These are phyloP conservation scores for Lamprologus sp. DNA, from an alignment of 2,113 vertebrate species.

Conservation along the genomic window DNA sequence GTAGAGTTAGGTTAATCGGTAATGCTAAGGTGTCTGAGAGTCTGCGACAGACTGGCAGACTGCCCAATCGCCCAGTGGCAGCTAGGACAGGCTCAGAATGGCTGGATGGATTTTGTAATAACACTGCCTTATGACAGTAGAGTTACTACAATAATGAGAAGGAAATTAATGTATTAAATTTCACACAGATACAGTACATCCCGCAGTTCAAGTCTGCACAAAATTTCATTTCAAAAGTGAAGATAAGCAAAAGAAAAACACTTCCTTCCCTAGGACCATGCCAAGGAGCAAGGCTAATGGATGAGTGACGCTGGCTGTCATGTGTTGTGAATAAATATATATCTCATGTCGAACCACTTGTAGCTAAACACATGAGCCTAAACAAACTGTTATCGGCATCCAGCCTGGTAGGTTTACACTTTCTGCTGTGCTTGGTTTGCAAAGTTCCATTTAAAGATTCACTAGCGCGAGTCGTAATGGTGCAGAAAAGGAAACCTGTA, in stretches of 20 bases:
- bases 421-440: not conserved
- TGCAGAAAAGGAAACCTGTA: conserved; percentile 22
- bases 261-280: not conserved
- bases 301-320: not conserved
- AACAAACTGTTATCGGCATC: not conserved
- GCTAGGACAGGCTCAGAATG: not conserved
- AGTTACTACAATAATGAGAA: not conserved
- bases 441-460: conserved; percentile 6
- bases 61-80: not conserved
- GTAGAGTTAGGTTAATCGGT: not conserved
- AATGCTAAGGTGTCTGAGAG: not conserved
- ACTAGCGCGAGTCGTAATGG: not conserved
- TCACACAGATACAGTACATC: not conserved
- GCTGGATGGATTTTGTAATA: not conserved
- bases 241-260: not conserved
- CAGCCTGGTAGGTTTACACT: not conserved
- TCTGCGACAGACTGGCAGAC: not conserved
- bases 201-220: not conserved
- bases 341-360: not conserved
- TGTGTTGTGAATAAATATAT: not conserved
- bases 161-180: not conserved
- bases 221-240: not conserved
- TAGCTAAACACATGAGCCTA: not conserved
- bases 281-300: not conserved
- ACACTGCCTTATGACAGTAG: not conserved